Base-by-base conservation (phyloP, 2,113 vertebrate species). In the Corythoichthys haematopterus region DNA sequence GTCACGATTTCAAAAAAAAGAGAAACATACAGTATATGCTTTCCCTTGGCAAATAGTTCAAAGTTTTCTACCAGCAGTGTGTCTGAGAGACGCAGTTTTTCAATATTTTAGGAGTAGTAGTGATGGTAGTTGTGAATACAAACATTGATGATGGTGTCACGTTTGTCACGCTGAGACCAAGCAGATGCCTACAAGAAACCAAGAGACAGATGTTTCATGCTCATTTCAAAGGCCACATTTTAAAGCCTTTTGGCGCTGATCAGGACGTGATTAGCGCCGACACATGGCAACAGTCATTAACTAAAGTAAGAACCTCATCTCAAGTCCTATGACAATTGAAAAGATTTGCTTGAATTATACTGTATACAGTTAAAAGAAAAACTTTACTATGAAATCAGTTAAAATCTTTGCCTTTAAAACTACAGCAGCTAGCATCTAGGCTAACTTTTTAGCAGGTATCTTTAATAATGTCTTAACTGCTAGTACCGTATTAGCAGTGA, bases 171-270 rank as follows among this genome's bases (percentile, higher is more conserved):
- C 64, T 53, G 6, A 4, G 65, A 71, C 68, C 68, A 75, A 72
- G 70, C 78, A 83, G 85, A 81, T 84, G 83, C 81, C 52, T 83
- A 72, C 69, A 20, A 62, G 20, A 73, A 46, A 71, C 81, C 68
- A 56, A 7, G 61, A 76, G 75, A 81, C 91, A 91, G 89, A 85
- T 91, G 91, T 79, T 85, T 87, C 67, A 46, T 70, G 11, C 66
- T 71, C 70, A 80, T 90, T 89, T 91, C 90, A 89, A 89, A 91
- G 88, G 73, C 77, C 78, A 71, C 55, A 70, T 84, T 87, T 88
- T 76, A 59, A 67, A 62, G 72, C 69, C 78, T 81, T 81, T 85
- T 84, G 78, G 80, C 82, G 84, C 84, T 87, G 87, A 91, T 89
- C 75, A 84, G 71, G 79, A 82, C 77, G 69, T 88, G 74, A 87